A percentile compares a stretch with the other conserved stretches of the same genome.
These are phyloP conservation scores for Agrilus planipennis DNA, from an alignment of 1,140 invertebrate species.

Conservation along the genomic window DNA sequence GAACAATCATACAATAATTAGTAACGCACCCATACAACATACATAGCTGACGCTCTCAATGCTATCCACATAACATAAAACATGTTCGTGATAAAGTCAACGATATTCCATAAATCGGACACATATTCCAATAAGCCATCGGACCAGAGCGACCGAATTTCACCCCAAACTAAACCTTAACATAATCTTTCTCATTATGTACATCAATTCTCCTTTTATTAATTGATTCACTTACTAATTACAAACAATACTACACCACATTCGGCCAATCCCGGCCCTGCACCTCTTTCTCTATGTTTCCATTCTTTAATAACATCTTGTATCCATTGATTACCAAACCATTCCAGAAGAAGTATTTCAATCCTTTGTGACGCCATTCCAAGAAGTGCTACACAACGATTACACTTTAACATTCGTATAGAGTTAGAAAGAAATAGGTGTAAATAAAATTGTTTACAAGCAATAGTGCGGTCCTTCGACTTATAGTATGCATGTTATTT, in stretches of 20 bases:
- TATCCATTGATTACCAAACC: conserved; percentile 65
- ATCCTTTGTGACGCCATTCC: conserved; percentile 72
- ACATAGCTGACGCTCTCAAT: conserved; percentile 61
- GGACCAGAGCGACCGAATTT: conserved; percentile 76
- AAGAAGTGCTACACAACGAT: conserved; percentile 48
- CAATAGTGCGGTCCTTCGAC: no score
- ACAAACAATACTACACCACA: conserved; percentile 70
- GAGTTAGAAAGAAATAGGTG: background rate
- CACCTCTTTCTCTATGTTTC: conserved; percentile 68
- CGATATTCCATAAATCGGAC: conserved; percentile 91
- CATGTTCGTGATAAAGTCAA: conserved; percentile 89
- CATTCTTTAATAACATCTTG: conserved; percentile 52
- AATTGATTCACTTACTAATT: conserved; percentile 50
- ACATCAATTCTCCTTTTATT: conserved; percentile 19
- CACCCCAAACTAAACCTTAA: conserved; percentile 78
- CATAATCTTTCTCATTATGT: conserved; percentile 15
- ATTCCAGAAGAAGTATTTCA: conserved; percentile 65
- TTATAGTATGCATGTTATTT: no score
- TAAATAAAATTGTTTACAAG: no score
- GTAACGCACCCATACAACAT: conserved; percentile 62
- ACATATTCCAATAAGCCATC: conserved; percentile 83
- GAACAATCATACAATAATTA: no score
- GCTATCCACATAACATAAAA: conserved; percentile 89
- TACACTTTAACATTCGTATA: no score
- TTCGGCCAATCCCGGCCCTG: conserved; percentile 76